Conservation (phyloP, 2,113 vertebrate genomes). For the Alectura lathami region DNA sequence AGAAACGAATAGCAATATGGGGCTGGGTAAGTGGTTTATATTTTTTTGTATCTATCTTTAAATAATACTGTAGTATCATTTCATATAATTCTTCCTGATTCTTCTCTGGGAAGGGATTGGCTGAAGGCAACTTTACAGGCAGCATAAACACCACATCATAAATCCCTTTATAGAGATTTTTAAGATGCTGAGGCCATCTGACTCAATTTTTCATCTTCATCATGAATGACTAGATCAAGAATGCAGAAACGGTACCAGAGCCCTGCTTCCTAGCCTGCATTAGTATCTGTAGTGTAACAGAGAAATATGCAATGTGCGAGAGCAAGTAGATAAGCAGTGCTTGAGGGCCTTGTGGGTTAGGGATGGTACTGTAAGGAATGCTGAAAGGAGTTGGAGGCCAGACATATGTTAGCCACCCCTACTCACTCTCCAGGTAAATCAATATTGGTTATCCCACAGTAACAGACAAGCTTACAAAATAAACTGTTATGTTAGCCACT, state of each 20-base stretch:
- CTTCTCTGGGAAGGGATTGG: not conserved
- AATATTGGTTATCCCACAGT: not conserved
- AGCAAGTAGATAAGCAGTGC: not conserved
- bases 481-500: not conserved
- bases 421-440: not conserved
- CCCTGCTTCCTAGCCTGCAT: not conserved
- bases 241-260: not conserved
- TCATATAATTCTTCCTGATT: not conserved
- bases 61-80: not conserved
- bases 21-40: conserved; percentile 81
- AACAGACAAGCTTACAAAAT: not conserved
- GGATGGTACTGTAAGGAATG: not conserved
- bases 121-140: not conserved
- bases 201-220: not conserved
- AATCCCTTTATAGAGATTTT: not conserved
- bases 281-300: not conserved
- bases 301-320: not conserved
- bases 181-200: not conserved
- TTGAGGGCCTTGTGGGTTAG: not conserved
- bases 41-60: not conserved
- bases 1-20: conserved; percentile 85
- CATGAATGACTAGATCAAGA: not conserved
- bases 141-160: not conserved
- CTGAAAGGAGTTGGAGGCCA: not conserved
- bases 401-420: not conserved